Evolutionary conservation across 2,888 invertebrate species (phyloP).

Genomic region (Nemotelus nigrinus): DNA sequence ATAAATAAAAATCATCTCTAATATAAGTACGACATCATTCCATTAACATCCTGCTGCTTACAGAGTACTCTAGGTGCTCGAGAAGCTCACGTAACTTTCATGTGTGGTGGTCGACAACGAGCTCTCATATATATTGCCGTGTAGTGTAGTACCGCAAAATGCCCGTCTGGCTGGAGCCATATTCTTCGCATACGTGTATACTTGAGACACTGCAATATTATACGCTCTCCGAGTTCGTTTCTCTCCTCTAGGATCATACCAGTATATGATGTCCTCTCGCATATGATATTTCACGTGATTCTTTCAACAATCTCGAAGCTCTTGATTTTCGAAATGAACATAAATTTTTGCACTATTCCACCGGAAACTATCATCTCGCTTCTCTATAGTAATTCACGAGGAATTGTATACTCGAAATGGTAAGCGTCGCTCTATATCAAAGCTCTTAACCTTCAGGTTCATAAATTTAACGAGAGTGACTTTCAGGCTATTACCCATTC

Average conservation of each 20-base stretch:
- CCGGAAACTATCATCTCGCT: slow-evolving; percentile 43
- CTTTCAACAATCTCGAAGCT: slow-evolving; percentile 38
- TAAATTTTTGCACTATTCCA: slow-evolving; percentile 48
- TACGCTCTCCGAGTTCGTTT: slow-evolving; percentile 21
- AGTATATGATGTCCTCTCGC: slow-evolving; percentile 12
- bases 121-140: slow-evolving; percentile 26
- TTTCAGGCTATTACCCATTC: slow-evolving; percentile 47
- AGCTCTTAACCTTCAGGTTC: slow-evolving; percentile 42
- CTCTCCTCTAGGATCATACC: slow-evolving; percentile 3
- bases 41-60: slow-evolving; percentile 39
- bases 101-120: slow-evolving; percentile 16
- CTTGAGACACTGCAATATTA: slow-evolving; percentile 35
- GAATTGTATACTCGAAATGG: slow-evolving; percentile 35
- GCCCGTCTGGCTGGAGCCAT: slow-evolving; percentile 50
- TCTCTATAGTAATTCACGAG: slow-evolving; percentile 21
- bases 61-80: slow-evolving; percentile 15
- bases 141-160: slow-evolving; percentile 47
- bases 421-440: slow-evolving; percentile 36
- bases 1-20: slow-evolving; percentile 27
- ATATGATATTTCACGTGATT: slow-evolving; percentile 47
- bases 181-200: slow-evolving; percentile 32
- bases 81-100: slow-evolving; percentile 33
- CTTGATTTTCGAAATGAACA: slow-evolving; percentile 49
- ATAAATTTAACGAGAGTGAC: slow-evolving; percentile 43
- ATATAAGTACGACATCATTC: slow-evolving; percentile 26